Base-by-base conservation (phyloP, 2,113 vertebrate species). In the Nipponia nippon region DNA sequence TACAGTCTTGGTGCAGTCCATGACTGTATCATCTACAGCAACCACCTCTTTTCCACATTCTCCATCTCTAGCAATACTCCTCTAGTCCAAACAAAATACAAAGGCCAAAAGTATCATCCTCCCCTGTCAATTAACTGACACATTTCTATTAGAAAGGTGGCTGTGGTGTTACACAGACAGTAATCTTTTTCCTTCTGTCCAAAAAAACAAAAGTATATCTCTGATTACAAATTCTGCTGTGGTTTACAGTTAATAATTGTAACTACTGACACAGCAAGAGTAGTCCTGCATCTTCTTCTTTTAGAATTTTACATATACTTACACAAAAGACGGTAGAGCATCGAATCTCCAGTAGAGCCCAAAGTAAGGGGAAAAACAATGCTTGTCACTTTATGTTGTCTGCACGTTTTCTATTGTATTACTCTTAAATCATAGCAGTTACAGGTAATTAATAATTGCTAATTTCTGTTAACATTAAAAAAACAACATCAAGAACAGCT, bases 371-470 rank as follows among this genome's bases (percentile, higher is more conserved):
- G 27, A 50, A 90, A 81, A 78, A 49, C 78, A 78, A 89, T 4
- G 2, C 0, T 2, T 77, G 65, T 22, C 0, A 0, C 70, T 95
- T 93, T 80, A 73, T 38, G 34, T 61, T 42, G 21, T 75, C 91
- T 93, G 38, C 20, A 4, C 93, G 82, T 90, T 92, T 36, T 59
- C 22, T 85, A 50, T 92, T 59, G 89, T 86, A 96, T 95, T 83
- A 79, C 50, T 87, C 71, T 92, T 92, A 95, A 95, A 93, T 96
- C 49, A 87, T 75, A 96, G 83, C 70, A 91, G 91, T 83, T 95
- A 65, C 72, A 93, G 70, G 85, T 97, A 95, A 98, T 97, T 96
- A 97, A 94, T 93, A 97, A 96, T 90, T 59, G 66, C 89, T 96
- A 81, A 53, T 96, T 97, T 83, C 86, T 91, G 46, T 97, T 94